phyloP scores from a whole-genome alignment of 2,113 vertebrate genomes.

The Chaenocephalus aceratus region DNA sequence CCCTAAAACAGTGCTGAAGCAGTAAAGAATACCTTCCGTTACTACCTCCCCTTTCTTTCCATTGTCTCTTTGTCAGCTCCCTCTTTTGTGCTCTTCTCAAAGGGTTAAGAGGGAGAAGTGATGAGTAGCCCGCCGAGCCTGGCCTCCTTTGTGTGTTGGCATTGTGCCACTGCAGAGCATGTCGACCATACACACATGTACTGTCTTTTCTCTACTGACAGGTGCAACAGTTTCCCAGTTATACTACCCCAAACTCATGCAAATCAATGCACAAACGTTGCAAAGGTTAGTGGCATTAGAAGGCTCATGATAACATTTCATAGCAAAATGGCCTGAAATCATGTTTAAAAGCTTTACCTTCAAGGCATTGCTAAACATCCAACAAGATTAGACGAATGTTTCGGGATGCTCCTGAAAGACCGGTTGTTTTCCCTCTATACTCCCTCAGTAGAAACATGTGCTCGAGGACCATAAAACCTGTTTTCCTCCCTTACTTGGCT shows the following conservation, averaged over 20 bases:
- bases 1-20: slow-evolving; percentile 22
- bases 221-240: slow-evolving; percentile 42
- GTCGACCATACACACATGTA: slow-evolving; percentile 63
- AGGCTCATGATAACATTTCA: slow-evolving; percentile 14
- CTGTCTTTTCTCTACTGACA: slow-evolving; percentile 56
- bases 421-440: slow-evolving; percentile 38
- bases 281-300: slow-evolving; percentile 14
- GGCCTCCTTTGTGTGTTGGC: slow-evolving; percentile 73
- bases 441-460: slow-evolving; percentile 73
- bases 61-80: slow-evolving; percentile 62
- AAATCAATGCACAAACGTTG: slow-evolving; percentile 52
- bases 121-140: slow-evolving; percentile 67
- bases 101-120: slow-evolving; percentile 77
- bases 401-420: slow-evolving; percentile 28
- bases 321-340: neutral
- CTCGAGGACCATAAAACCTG: slow-evolving; percentile 60
- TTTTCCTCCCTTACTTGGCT: slow-evolving; percentile 57
- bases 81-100: slow-evolving; percentile 72
- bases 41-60: slow-evolving; percentile 45
- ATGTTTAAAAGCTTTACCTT: neutral
- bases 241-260: slow-evolving; percentile 30
- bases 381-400: slow-evolving; percentile 24
- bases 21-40: slow-evolving; percentile 35
- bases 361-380: neutral
- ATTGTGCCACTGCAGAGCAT: slow-evolving; percentile 70